Evolutionary conservation across 2,888 invertebrate species (phyloP), one percentile per base, ranked within the genome.

Genomic region (Tribolium freemani): DNA sequence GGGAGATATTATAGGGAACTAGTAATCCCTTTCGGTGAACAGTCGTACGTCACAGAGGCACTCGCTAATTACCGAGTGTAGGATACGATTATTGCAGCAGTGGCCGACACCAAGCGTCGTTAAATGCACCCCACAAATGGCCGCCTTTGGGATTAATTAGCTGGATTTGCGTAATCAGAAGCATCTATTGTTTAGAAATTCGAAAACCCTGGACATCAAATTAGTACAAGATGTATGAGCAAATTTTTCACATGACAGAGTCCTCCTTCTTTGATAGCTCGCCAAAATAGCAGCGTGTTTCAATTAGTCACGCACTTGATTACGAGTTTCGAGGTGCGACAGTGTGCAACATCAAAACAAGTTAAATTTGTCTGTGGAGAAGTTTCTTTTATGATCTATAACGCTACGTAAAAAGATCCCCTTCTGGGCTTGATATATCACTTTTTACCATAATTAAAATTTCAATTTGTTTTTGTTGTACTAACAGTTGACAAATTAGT

Each of bases 251-350:
- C n/a, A 38, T 38, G 38, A 9, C 38, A 78, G 76, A 77, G 78
- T 77, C 76, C 77, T 69, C 75, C 77, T 45, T 31, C 81, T 83
- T 83, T 83, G 82, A 83, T 81, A 80, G 77, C 74, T 76, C 48
- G 77, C 74, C 75, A 77, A 76, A 78, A 75, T 71, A 72, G 58
- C 74, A 78, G 79, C 79, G 81, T 79, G 79, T 81, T 80, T 80
- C 80, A 83, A 83, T 83, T 83, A 83, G 83, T 83, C 81, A 83
- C 82, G 82, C 82, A 80, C 76, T 77, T 79, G 79, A 77, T 81
- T 79, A 74, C 75, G 64, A 60, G 68, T 38, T 68, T 50, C 63
- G 66, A 67, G 53, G 63, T 64, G 67, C 57, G 56, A 74, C 79
- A 77, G 73, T 60, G 50, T 71, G 74, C 73, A 71, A 78, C 76